These are phyloP conservation scores for Geodia barretti DNA, from an alignment of 37 sponge, comb jelly and placozoan species.

Conservation along the genomic window DNA sequence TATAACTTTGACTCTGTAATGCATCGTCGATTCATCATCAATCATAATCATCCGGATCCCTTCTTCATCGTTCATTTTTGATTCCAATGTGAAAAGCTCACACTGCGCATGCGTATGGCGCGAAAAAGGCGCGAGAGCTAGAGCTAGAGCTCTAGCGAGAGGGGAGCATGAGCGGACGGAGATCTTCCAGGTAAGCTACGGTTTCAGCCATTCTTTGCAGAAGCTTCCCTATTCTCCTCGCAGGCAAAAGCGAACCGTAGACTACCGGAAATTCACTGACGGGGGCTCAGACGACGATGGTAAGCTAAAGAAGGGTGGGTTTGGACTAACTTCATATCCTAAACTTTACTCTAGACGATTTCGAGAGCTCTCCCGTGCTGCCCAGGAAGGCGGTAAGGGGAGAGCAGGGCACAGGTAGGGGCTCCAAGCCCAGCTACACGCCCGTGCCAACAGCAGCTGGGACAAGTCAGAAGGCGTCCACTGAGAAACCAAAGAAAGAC, in stretches of 20 bases:
- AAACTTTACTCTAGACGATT: neutral
- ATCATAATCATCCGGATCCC: neutral
- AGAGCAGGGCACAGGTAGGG: too few species aligned
- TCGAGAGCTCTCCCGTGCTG: neutral
- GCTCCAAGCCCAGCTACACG: too few species aligned
- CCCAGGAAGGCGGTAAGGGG: neutral
- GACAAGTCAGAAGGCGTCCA: too few species aligned
- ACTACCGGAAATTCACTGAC: neutral
- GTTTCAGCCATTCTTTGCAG: too few species aligned
- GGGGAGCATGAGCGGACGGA: neutral
- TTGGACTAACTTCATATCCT: neutral
- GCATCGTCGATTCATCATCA: too few species aligned
- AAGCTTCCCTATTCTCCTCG: too few species aligned
- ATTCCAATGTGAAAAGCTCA: neutral
- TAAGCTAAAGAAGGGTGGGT: neutral
- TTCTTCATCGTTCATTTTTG: neutral
- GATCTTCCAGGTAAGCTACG: constrained; percentile 7
- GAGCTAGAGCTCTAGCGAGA: too few species aligned
- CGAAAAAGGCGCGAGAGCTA: constrained; percentile 1
- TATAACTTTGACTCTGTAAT: too few species aligned
- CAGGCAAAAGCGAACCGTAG: neutral
- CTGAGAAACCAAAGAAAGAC: too few species aligned
- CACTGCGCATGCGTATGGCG: constrained; percentile 2
- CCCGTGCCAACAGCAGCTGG: too few species aligned
- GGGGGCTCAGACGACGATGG: neutral